phyloP scores from a whole-genome alignment of 2,797 vertebrate species.

The Rhynchonycteris naso region DNA sequence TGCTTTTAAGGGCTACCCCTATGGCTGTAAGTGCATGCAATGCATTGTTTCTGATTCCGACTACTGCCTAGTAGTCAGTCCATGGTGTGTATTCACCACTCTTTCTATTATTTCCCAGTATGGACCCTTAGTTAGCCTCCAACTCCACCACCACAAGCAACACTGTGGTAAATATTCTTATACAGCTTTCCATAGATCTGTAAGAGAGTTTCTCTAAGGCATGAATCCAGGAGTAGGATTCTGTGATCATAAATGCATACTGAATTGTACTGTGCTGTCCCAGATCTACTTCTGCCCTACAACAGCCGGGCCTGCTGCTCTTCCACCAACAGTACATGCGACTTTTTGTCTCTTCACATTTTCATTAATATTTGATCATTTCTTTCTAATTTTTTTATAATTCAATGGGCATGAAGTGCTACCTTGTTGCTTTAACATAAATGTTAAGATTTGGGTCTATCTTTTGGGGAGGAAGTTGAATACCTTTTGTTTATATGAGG shows the following conservation, averaged over 20 bases:
- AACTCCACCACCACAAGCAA: not conserved
- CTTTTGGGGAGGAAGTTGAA: not conserved
- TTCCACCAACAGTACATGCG: not conserved
- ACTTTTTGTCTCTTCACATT: not conserved
- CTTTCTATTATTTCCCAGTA: not conserved
- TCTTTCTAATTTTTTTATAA: slow-evolving; percentile 22
- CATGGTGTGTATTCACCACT: not conserved
- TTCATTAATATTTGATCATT: not conserved
- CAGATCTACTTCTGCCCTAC: not conserved
- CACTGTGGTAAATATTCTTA: not conserved
- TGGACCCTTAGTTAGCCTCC: not conserved
- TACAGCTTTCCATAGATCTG: not conserved
- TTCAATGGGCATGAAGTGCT: not conserved
- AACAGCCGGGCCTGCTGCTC: not conserved
- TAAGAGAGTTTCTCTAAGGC: not conserved
- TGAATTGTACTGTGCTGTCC: not conserved
- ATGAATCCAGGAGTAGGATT: not conserved
- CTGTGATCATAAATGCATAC: not conserved
- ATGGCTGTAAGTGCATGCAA: not conserved
- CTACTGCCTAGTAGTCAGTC: not conserved
- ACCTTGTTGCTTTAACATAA: not conserved
- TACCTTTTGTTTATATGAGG: not conserved
- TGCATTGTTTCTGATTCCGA: not conserved
- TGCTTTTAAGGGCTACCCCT: not conserved
- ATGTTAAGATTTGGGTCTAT: not conserved